phyloP scores from a whole-genome alignment of 2,797 vertebrate genomes.

The Cirrhinus mrigala region DNA sequence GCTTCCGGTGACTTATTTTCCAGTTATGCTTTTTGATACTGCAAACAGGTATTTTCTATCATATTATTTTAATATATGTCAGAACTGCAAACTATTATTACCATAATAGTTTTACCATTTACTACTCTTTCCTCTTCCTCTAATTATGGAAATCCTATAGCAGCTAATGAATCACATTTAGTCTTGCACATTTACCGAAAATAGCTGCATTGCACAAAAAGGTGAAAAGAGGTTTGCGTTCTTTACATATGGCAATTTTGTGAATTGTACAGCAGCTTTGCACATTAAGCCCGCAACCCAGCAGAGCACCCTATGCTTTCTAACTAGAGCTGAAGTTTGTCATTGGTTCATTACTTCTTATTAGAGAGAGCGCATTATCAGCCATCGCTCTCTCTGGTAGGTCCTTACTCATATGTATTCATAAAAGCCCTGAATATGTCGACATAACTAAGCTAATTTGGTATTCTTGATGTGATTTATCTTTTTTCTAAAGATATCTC shows the following conservation, averaged over 20 bases:
- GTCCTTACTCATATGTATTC: slow-evolving; percentile 37
- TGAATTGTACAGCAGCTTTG: neutral
- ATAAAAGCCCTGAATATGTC: slow-evolving; percentile 48
- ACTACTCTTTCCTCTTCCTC: neutral
- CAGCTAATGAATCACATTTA: too few relatives aligned
- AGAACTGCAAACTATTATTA: neutral
- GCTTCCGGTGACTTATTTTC: neutral
- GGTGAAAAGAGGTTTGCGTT: too few relatives aligned
- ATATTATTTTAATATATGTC: neutral
- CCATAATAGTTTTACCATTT: neutral
- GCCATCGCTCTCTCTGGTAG: slow-evolving; percentile 34
- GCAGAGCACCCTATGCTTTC: slow-evolving; percentile 1
- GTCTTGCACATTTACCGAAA: too few relatives aligned
- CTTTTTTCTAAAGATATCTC: slow-evolving; percentile 49
- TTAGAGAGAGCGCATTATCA: slow-evolving; percentile 32
- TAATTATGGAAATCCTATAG: neutral
- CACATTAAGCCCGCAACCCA: neutral
- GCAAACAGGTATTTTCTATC: neutral
- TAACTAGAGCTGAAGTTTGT: slow-evolving; percentile 36
- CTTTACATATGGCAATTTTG: neutral
- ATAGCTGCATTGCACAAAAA: neutral
- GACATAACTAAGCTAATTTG: slow-evolving; percentile 42
- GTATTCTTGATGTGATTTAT: slow-evolving; percentile 43
- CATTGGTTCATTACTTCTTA: slow-evolving; percentile 45
- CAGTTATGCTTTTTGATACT: neutral